phyloP scores from a whole-genome alignment of 2,797 vertebrate genomes.

The Cephalopachus bancanus region DNA sequence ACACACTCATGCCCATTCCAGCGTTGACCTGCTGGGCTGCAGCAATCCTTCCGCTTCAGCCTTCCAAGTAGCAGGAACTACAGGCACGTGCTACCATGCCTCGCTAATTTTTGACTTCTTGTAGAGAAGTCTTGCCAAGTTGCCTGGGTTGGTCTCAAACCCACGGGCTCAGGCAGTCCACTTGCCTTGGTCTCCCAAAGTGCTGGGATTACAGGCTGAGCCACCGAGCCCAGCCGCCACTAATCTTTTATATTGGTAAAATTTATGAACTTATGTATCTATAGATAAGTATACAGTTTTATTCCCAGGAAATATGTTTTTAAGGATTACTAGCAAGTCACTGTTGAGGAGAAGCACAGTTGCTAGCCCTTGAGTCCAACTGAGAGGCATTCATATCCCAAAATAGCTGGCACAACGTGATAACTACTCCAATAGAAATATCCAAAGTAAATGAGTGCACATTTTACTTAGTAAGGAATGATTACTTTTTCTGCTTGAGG shows the following conservation, averaged over 20 bases:
- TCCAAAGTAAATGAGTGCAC: not conserved
- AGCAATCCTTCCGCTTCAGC: too few relatives aligned
- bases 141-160: too few relatives aligned
- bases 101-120: too few relatives aligned
- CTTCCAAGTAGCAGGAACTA: too few relatives aligned
- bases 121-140: too few relatives aligned
- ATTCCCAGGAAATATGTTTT: not conserved
- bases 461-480: not conserved
- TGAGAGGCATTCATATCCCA: not conserved
- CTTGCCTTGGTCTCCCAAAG: too few relatives aligned
- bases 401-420: not conserved
- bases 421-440: slow-evolving; percentile 1
- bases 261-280: not conserved
- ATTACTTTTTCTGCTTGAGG: slow-evolving; percentile 2
- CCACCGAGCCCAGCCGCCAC: too few relatives aligned
- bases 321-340: slow-evolving; percentile 1
- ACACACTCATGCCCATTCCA: too few relatives aligned
- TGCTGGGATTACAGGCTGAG: too few relatives aligned
- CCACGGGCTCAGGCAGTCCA: too few relatives aligned
- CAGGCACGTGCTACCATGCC: too few relatives aligned
- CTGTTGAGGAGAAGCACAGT: not conserved
- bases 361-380: not conserved
- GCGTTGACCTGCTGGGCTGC: too few relatives aligned
- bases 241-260: not conserved
- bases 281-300: not conserved